Conservation (phyloP, 1,140 invertebrate genomes). For the Eriocheir sinensis region DNA sequence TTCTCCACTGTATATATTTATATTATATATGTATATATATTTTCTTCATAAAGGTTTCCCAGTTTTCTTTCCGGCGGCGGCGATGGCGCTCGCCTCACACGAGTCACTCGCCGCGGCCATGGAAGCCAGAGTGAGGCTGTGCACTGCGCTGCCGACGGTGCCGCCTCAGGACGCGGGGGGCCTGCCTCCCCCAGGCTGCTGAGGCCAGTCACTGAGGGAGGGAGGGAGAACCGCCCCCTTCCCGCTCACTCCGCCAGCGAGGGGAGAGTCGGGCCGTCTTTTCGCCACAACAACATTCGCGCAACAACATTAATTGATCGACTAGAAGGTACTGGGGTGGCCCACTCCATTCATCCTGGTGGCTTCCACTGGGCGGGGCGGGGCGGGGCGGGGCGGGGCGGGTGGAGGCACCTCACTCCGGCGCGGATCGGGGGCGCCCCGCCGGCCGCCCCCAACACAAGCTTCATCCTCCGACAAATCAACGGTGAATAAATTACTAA, state of each 20-base stretch:
- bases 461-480: background rate
- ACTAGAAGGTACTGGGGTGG: slow-evolving; percentile 75
- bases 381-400: slow-evolving; percentile 47
- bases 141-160: slow-evolving; percentile 11
- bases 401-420: slow-evolving; percentile 9
- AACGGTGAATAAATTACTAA: slow-evolving; percentile 74
- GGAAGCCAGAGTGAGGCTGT: slow-evolving; percentile 28
- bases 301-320: slow-evolving; percentile 72
- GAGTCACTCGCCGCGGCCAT: background rate
- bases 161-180: background rate
- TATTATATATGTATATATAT: slow-evolving; percentile 19
- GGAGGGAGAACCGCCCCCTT: slow-evolving; percentile 3
- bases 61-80: background rate
- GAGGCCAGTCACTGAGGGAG: slow-evolving; percentile 48
- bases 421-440: background rate
- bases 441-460: background rate
- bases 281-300: slow-evolving; percentile 65
- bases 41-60: slow-evolving; percentile 16
- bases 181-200: slow-evolving; percentile 7
- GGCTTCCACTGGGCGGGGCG: background rate
- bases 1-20: slow-evolving; percentile 16
- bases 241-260: background rate
- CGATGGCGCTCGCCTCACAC: background rate
- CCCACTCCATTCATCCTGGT: slow-evolving; percentile 53
- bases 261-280: slow-evolving; percentile 53